phyloP scores from a whole-genome alignment of 2,888 invertebrate genomes.

The Hirtodrosophila confusa region DNA sequence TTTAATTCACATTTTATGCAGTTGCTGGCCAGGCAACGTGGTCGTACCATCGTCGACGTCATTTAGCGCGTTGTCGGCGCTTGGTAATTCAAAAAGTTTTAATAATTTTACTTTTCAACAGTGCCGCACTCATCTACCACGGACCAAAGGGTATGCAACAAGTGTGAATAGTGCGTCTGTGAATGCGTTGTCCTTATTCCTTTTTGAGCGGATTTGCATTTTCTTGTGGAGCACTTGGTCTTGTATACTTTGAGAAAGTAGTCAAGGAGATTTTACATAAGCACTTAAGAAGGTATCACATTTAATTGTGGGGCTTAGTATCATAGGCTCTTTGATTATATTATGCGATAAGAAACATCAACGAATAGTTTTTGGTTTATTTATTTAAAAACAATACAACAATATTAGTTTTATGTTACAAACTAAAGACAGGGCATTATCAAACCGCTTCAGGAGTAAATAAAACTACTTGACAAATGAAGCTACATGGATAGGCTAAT shows the following conservation, averaged over 20 bases:
- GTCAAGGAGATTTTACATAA: conserved; percentile 15
- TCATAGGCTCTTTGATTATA: background rate
- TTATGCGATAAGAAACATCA: background rate
- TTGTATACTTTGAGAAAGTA: conserved; percentile 7
- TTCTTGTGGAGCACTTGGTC: background rate
- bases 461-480: conserved; percentile 50
- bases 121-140: conserved; percentile 9
- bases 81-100: conserved; percentile 70
- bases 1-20: conserved; percentile 57
- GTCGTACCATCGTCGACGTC: conserved; percentile 39
- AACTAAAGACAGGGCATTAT: background rate
- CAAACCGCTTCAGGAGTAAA: conserved; percentile 29
- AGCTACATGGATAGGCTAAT: conserved; percentile 46
- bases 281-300: conserved; percentile 22
- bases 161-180: conserved; percentile 31
- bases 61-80: conserved; percentile 60
- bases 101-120: conserved; percentile 69
- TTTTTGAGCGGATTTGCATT: background rate
- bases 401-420: too few relatives aligned
- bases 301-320: conserved; percentile 5
- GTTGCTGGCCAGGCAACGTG: conserved; percentile 21
- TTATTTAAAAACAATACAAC: too few relatives aligned
- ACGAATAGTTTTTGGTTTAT: too few relatives aligned
- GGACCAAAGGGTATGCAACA: conserved; percentile 43
- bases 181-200: conserved; percentile 2